A percentile compares a stretch with the other conserved stretches of the same genome.
These are phyloP conservation scores for Agrotis ipsilon DNA, from an alignment of 2,888 invertebrate genomes.

Conservation along the genomic window DNA sequence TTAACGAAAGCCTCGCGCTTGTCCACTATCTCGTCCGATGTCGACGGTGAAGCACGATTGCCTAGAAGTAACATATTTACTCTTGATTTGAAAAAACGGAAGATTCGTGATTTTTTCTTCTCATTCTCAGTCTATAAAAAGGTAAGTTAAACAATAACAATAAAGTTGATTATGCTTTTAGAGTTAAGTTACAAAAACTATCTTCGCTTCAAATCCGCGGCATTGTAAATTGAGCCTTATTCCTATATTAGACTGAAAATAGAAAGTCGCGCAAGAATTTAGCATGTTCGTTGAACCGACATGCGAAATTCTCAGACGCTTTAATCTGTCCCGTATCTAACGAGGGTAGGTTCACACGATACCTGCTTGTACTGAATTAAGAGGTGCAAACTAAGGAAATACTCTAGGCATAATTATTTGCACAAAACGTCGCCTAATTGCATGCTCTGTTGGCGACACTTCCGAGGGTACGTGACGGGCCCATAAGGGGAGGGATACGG, in stretches of 20 bases:
- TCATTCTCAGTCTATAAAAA: too few relatives aligned
- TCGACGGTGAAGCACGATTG: too few relatives aligned
- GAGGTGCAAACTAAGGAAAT: slow-evolving; percentile 78
- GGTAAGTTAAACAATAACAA: too few relatives aligned
- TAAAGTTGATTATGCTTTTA: too few relatives aligned
- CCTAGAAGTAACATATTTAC: too few relatives aligned
- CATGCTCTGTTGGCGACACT: slow-evolving; percentile 86
- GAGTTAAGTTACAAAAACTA: background rate
- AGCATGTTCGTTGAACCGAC: slow-evolving; percentile 58
- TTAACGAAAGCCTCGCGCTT: too few relatives aligned
- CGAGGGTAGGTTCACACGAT: slow-evolving; percentile 65
- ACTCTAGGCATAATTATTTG: slow-evolving; percentile 85
- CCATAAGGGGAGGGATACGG: slow-evolving; percentile 59
- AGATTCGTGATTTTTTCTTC: too few relatives aligned
- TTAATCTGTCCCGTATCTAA: slow-evolving; percentile 62
- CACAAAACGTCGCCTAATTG: slow-evolving; percentile 88
- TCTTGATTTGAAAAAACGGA: too few relatives aligned
- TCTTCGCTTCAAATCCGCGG: background rate
- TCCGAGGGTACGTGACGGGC: slow-evolving; percentile 80
- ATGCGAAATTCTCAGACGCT: slow-evolving; percentile 65
- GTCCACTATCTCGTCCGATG: too few relatives aligned
- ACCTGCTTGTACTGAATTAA: slow-evolving; percentile 78
- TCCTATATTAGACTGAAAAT: slow-evolving; percentile 33
- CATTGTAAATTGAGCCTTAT: slow-evolving; percentile 15
- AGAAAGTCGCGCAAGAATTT: slow-evolving; percentile 31